These are phyloP conservation scores for Hiodon alosoides DNA, from an alignment of 2,113 vertebrate species.

Conservation along the genomic window DNA sequence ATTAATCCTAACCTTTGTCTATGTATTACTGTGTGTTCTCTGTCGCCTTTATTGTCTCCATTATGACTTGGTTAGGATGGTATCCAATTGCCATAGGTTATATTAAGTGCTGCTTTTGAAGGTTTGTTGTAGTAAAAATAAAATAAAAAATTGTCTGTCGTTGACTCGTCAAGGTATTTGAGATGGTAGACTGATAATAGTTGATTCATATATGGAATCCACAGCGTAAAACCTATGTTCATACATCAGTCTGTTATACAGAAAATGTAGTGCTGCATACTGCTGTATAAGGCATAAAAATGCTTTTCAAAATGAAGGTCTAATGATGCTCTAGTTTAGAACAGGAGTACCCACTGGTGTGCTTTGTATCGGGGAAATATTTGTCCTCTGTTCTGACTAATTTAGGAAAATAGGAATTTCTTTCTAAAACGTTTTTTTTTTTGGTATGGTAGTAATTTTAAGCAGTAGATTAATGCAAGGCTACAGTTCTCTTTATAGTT, in stretches of 20 bases:
- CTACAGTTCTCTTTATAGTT: no score
- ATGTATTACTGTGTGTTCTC: no score
- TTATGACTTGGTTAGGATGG: neutral
- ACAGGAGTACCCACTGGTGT: no score
- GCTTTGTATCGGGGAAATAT: no score
- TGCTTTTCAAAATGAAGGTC: neutral
- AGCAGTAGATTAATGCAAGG: no score
- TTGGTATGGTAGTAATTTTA: no score
- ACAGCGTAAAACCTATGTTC: neutral
- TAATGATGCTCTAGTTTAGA: no score
- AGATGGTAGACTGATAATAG: neutral
- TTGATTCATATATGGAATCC: neutral
- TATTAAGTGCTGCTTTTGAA: neutral
- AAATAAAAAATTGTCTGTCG: neutral
- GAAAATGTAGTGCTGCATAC: neutral
- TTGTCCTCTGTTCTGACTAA: no score
- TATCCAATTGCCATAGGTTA: neutral
- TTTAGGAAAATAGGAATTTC: no score
- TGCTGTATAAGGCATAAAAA: neutral
- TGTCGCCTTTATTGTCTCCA: neutral
- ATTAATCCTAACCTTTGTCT: no score
- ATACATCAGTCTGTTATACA: neutral
- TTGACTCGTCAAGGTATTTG: neutral
- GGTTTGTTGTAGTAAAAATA: neutral
- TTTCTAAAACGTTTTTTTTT: no score